Conservation (phyloP, 2,888 invertebrate genomes). For the Heliconius charithonia region DNA sequence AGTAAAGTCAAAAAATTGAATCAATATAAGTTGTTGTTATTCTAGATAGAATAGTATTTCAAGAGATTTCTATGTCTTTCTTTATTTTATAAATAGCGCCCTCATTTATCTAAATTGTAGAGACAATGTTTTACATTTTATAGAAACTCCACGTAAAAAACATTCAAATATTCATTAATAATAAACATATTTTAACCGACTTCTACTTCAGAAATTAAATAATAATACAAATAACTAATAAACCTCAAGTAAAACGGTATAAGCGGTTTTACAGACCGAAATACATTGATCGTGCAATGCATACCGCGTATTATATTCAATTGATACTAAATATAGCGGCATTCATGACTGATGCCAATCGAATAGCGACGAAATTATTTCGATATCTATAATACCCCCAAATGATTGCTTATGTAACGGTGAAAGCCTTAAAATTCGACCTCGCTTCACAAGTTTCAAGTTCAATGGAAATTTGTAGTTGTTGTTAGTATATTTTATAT, state of each 20-base stretch:
- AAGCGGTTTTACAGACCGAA: conserved; percentile 5
- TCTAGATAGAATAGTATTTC: no score
- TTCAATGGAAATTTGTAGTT: conserved; percentile 32
- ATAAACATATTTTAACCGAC: no score
- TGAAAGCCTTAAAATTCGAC: conserved; percentile 33
- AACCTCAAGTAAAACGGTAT: background rate
- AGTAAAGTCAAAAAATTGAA: no score
- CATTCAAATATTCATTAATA: no score
- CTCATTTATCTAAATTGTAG: no score
- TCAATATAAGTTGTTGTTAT: no score
- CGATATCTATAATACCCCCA: conserved; percentile 30
- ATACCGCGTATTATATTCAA: conserved; percentile 15
- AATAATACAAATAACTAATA: background rate
- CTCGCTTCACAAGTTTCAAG: conserved; percentile 37
- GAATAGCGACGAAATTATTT: conserved; percentile 35
- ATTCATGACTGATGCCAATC: conserved; percentile 38
- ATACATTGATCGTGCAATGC: conserved; percentile 1
- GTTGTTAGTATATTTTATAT: background rate
- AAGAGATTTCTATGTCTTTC: no score
- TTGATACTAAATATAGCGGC: conserved; percentile 34
- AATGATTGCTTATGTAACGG: conserved; percentile 31
- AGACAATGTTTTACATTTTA: no score
- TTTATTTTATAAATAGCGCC: no score
- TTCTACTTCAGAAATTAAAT: no score
- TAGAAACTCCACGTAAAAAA: no score